phyloP scores from a whole-genome alignment of 2,797 vertebrate species.

The Myripristis murdjan region DNA sequence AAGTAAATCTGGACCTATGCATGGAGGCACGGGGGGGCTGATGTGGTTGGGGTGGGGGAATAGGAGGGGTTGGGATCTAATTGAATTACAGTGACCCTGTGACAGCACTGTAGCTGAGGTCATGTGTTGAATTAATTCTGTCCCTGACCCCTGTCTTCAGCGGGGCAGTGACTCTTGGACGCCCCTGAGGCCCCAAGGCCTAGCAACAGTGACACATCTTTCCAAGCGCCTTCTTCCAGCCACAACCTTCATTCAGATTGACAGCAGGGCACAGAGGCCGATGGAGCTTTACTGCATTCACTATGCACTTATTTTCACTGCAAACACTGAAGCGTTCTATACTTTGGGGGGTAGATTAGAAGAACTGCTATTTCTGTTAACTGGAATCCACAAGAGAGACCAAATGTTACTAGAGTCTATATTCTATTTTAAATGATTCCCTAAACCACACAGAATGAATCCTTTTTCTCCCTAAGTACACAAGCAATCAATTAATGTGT shows the following conservation, averaged over 20 bases:
- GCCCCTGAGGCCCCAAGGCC: constrained; percentile 54
- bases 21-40: constrained; percentile 52
- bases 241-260: constrained; percentile 62
- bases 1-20: constrained; percentile 58
- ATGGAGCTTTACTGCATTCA: constrained; percentile 27
- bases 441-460: constrained; percentile 10
- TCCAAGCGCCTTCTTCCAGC: constrained; percentile 48
- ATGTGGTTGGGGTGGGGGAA: constrained; percentile 20
- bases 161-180: constrained; percentile 56
- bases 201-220: constrained; percentile 63
- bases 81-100: constrained; percentile 91
- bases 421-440: constrained; percentile 39
- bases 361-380: constrained; percentile 37
- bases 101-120: constrained; percentile 87
- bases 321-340: constrained; percentile 30
- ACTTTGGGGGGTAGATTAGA: constrained; percentile 22
- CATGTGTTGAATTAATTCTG: constrained; percentile 88
- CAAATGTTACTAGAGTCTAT: constrained; percentile 41
- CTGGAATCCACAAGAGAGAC: constrained; percentile 35
- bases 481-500: constrained; percentile 32
- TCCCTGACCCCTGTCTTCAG: constrained; percentile 78
- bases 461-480: constrained; percentile 4
- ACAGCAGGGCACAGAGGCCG: constrained; percentile 54
- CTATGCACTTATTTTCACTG: constrained; percentile 46
- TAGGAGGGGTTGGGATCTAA: constrained; percentile 76